These are phyloP conservation scores for Rhinoraja longicauda DNA, from an alignment of 2,797 vertebrate genomes.

Conservation along the genomic window DNA sequence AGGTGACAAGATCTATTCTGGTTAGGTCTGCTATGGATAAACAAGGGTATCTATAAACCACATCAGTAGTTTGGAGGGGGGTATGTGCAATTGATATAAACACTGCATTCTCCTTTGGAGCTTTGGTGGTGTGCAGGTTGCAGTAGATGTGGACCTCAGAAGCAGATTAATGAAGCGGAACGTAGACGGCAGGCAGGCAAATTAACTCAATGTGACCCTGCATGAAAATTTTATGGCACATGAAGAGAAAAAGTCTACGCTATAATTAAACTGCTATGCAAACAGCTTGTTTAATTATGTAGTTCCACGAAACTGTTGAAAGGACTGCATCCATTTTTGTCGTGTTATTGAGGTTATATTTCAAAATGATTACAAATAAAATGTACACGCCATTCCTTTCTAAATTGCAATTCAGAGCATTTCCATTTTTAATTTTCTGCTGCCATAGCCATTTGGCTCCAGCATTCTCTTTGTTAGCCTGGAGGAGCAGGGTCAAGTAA, in stretches of 20 bases:
- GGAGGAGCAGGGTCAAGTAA: neutral
- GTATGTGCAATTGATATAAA: neutral
- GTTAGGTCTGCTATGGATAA: neutral
- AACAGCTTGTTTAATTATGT: conserved; percentile 33
- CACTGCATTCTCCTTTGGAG: neutral
- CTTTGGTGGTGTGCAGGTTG: neutral
- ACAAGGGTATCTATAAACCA: neutral
- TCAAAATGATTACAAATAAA: conserved; percentile 27
- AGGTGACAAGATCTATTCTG: no score
- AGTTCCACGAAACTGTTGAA: neutral
- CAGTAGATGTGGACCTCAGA: neutral
- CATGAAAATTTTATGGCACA: conserved; percentile 22
- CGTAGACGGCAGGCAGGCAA: neutral
- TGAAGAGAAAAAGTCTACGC: conserved; percentile 13
- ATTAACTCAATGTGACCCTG: conserved; percentile 37
- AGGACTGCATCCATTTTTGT: neutral
- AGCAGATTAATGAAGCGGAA: conserved; percentile 36
- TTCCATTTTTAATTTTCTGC: neutral
- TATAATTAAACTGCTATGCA: conserved; percentile 29
- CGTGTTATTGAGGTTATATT: neutral
- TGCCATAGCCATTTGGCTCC: neutral
- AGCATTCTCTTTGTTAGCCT: neutral
- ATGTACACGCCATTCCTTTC: neutral
- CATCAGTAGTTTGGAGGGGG: no score
- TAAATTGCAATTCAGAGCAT: neutral